Conservation (phyloP, 1,140 invertebrate species). For the Phymorhynchus buccinoides region DNA sequence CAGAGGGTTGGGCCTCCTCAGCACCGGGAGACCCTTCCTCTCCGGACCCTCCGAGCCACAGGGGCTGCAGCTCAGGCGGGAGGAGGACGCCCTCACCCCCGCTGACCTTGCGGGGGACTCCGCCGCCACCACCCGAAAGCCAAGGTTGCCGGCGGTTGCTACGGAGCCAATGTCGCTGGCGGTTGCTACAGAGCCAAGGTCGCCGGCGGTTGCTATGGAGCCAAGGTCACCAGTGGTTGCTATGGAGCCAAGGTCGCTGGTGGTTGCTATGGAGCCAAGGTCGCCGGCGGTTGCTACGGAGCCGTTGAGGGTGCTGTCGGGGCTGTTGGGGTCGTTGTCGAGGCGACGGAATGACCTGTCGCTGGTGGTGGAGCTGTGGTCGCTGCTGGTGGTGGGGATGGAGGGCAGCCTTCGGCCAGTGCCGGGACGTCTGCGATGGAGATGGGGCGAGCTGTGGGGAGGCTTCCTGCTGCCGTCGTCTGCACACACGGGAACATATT, state of each 20-base stretch:
- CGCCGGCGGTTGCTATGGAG: no score
- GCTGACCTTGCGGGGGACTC: not conserved
- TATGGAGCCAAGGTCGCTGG: no score
- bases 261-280: no score
- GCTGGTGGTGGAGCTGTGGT: conserved; percentile 58
- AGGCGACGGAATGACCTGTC: conserved; percentile 54
- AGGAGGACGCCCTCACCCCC: not conserved
- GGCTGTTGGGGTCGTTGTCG: not conserved
- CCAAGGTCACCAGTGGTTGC: no score
- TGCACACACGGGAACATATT: conserved; percentile 24
- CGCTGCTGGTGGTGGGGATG: conserved; percentile 54
- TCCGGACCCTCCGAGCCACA: not conserved
- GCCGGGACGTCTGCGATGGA: conserved; percentile 64
- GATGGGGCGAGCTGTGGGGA: conserved; percentile 44
- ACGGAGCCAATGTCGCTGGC: no score
- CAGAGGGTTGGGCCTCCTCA: not conserved
- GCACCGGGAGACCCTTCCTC: not conserved
- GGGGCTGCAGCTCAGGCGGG: conserved; percentile 1
- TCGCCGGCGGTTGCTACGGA: no score
- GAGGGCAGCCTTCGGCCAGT: conserved; percentile 71
- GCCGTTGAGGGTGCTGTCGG: not conserved
- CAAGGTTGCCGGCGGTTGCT: no score
- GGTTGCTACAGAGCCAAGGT: no score
- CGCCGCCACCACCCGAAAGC: no score
- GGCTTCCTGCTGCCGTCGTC: conserved; percentile 46